phyloP scores from a whole-genome alignment of 2,113 vertebrate genomes.

The Sclerurus mexicanus region DNA sequence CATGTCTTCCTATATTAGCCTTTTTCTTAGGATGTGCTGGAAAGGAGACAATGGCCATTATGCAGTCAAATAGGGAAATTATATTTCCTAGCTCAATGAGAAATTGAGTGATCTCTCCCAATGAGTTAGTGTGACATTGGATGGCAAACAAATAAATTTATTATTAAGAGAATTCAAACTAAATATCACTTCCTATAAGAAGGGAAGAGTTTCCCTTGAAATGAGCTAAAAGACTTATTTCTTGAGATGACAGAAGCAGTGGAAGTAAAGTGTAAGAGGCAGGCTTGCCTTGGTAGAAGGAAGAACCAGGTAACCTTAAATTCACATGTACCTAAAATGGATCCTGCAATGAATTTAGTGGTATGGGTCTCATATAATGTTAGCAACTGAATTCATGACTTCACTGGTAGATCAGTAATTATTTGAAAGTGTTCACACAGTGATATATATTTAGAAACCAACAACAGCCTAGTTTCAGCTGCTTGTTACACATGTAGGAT shows the following conservation, averaged over 20 bases:
- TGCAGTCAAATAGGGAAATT: background rate
- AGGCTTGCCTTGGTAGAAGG: background rate
- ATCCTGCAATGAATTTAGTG: background rate
- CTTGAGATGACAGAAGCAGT: background rate
- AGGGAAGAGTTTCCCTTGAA: background rate
- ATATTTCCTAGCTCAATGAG: background rate
- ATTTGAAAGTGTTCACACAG: constrained; percentile 38
- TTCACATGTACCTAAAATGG: background rate
- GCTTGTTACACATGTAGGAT: constrained; percentile 30
- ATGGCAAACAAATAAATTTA: background rate
- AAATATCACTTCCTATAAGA: background rate
- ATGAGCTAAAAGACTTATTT: background rate
- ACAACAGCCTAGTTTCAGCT: constrained; percentile 33
- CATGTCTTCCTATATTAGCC: background rate
- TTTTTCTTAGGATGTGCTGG: background rate
- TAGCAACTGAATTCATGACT: background rate
- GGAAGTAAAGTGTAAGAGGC: background rate
- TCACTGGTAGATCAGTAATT: background rate
- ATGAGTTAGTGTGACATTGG: background rate
- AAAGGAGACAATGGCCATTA: background rate
- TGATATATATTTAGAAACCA: constrained; percentile 53
- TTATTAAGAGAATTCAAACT: background rate
- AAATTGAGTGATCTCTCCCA: background rate
- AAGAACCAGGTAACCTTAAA: background rate
- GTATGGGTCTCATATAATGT: background rate